Conservation (phyloP, 2,888 invertebrate genomes). For the Philhelius pedissequus region DNA sequence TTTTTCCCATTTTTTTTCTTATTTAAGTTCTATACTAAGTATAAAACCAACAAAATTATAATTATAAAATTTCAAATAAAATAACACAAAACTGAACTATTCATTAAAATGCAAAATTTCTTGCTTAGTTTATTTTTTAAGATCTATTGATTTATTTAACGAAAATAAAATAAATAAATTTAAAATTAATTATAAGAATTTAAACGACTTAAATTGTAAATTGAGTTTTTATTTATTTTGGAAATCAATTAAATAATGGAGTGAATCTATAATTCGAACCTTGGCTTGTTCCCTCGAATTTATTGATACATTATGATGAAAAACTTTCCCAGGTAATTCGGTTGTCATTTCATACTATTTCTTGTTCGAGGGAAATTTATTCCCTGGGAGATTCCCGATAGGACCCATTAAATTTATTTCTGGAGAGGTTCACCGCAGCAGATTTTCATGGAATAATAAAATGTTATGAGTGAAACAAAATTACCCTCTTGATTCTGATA, state of each 20-base stretch:
- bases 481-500: too few species aligned
- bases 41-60: conserved; percentile 22
- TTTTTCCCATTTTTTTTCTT: conserved; percentile 22
- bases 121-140: conserved; percentile 23
- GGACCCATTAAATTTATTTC: too few species aligned
- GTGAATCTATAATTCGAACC: too few species aligned
- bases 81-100: conserved; percentile 16
- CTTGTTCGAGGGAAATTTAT: too few species aligned
- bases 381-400: too few species aligned
- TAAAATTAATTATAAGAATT: conserved; percentile 38
- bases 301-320: too few species aligned
- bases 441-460: too few species aligned
- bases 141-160: conserved; percentile 34
- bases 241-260: not conserved
- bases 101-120: conserved; percentile 4
- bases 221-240: conserved; percentile 5
- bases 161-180: conserved; percentile 38
- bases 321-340: too few species aligned
- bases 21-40: conserved; percentile 49
- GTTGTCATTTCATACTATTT: too few species aligned
- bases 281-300: too few species aligned
- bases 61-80: conserved; percentile 22
- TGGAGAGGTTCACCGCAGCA: too few species aligned
- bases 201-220: not conserved
- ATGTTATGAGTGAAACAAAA: too few species aligned